phyloP scores from a whole-genome alignment of 2,888 invertebrate species.

The Andrena bicolor region DNA sequence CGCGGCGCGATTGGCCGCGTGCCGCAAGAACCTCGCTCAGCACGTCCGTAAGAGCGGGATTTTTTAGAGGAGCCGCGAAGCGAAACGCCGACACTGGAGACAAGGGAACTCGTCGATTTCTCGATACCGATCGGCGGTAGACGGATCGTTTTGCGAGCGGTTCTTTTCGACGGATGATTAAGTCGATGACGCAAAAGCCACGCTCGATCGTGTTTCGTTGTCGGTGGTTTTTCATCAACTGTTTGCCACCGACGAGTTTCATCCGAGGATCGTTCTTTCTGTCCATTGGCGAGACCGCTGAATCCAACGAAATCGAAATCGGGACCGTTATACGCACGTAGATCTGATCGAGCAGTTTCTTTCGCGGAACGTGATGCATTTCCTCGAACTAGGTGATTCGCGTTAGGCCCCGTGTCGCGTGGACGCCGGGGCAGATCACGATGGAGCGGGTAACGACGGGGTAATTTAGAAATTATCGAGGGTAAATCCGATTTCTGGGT shows the following conservation, averaged over 20 bases:
- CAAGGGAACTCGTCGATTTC: not conserved
- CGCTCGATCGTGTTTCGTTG: slow-evolving; percentile 4
- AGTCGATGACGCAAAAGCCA: not conserved
- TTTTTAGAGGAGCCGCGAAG: slow-evolving; percentile 41
- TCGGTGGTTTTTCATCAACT: not conserved
- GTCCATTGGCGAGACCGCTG: not conserved
- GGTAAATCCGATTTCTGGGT: slow-evolving; percentile 44
- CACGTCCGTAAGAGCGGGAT: slow-evolving; percentile 54
- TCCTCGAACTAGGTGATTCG: slow-evolving; percentile 2
- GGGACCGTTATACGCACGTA: not conserved
- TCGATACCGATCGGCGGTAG: slow-evolving; percentile 17
- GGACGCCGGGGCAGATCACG: slow-evolving; percentile 5
- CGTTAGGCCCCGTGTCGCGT: not conserved
- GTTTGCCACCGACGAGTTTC: not conserved
- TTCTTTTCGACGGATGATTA: slow-evolving; percentile 30
- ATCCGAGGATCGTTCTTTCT: not conserved
- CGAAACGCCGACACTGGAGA: slow-evolving; percentile 23
- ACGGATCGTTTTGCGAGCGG: slow-evolving; percentile 4
- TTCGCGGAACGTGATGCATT: not conserved
- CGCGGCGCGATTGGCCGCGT: slow-evolving; percentile 25
- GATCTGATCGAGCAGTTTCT: not conserved
- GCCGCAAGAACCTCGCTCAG: slow-evolving; percentile 48
- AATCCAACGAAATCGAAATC: slow-evolving; percentile 4
- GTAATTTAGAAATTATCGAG: slow-evolving; percentile 34
- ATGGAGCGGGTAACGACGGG: not conserved